A percentile compares a stretch with the other conserved stretches of the same genome.
These are phyloP conservation scores for Hippocampus abdominalis DNA, from an alignment of 2,113 vertebrate species.

Conservation along the genomic window DNA sequence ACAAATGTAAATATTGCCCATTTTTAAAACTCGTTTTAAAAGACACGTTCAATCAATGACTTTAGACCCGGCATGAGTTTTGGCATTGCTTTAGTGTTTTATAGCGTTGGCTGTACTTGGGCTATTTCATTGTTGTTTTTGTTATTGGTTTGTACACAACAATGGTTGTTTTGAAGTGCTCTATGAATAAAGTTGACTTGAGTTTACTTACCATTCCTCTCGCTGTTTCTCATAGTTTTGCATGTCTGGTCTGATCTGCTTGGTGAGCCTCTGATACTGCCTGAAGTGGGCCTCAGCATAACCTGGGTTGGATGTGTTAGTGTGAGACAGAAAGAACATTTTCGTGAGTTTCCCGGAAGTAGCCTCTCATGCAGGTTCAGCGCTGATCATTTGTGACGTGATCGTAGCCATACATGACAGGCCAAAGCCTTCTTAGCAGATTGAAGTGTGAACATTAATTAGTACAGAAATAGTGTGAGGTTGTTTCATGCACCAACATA, in stretches of 20 bases:
- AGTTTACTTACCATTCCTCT: slow-evolving; percentile 78
- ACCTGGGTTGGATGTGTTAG: slow-evolving; percentile 63
- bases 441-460: neutral
- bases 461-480: too few relatives aligned
- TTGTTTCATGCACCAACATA: too few relatives aligned
- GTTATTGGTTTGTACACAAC: too few relatives aligned
- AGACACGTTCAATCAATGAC: too few relatives aligned
- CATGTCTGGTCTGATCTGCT: slow-evolving; percentile 92
- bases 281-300: slow-evolving; percentile 93
- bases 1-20: neutral
- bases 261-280: slow-evolving; percentile 92
- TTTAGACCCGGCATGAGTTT: too few relatives aligned
- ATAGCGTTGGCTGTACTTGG: too few relatives aligned
- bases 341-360: slow-evolving; percentile 39
- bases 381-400: slow-evolving; percentile 47
- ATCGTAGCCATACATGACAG: slow-evolving; percentile 57
- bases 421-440: slow-evolving; percentile 15
- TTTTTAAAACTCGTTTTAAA: too few relatives aligned
- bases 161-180: too few relatives aligned
- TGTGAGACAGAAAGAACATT: neutral
- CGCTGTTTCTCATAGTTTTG: slow-evolving; percentile 81
- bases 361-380: slow-evolving; percentile 38
- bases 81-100: too few relatives aligned
- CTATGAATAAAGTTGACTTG: too few relatives aligned
- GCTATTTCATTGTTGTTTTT: too few relatives aligned